Evolutionary conservation across 1,140 invertebrate genomes (phyloP).

Genomic region (Portunus trituberculatus): DNA sequence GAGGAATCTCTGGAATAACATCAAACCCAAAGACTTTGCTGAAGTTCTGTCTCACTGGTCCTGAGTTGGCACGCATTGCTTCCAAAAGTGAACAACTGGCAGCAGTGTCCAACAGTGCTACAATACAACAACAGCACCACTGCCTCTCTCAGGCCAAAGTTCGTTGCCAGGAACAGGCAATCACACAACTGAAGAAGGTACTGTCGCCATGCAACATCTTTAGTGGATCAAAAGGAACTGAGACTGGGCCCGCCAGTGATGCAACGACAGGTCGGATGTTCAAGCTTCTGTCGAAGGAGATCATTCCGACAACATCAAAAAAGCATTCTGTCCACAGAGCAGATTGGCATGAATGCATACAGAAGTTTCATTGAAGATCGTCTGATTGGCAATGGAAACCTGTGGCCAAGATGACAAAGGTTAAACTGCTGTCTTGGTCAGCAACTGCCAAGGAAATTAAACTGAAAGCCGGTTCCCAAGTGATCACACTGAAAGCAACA

Average conservation of each 20-base stretch:
- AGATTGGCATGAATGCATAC: constrained; percentile 33
- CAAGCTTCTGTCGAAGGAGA: constrained; percentile 52
- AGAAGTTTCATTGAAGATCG: neutral
- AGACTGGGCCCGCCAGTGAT: neutral
- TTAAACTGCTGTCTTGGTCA: constrained; percentile 30
- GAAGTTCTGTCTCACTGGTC: constrained; percentile 55
- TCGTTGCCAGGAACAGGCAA: constrained; percentile 28
- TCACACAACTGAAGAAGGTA: constrained; percentile 21
- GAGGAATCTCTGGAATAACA: constrained; percentile 54
- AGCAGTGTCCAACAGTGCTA: constrained; percentile 26
- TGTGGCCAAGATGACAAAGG: constrained; percentile 35
- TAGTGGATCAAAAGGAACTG: constrained; percentile 8
- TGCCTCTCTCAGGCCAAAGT: constrained; percentile 45
- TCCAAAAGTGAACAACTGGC: neutral
- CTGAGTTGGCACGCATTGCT: constrained; percentile 45
- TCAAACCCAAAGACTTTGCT: constrained; percentile 38
- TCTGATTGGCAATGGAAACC: constrained; percentile 24
- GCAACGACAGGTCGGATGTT: constrained; percentile 33
- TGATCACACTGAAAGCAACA: constrained; percentile 41
- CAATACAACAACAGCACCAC: constrained; percentile 39
- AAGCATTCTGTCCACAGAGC: neutral
- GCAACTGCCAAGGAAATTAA: constrained; percentile 52
- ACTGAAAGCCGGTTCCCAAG: constrained; percentile 36
- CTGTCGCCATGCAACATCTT: neutral
- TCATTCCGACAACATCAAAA: constrained; percentile 29